Evolutionary conservation across 2,888 invertebrate species (phyloP).

Genomic region (Synanthedon andrenaeformis): DNA sequence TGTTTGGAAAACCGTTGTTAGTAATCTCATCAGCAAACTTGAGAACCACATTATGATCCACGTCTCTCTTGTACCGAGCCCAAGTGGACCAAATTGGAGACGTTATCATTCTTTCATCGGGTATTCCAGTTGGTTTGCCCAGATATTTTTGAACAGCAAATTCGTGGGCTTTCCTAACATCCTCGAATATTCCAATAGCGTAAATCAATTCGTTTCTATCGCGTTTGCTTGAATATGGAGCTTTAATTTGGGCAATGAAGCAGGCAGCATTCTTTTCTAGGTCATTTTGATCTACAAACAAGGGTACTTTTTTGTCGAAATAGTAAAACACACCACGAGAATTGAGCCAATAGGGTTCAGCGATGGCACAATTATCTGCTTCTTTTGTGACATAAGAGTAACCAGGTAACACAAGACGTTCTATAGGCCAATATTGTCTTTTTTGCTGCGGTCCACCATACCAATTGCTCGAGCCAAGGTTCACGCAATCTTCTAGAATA

Average conservation of each 20-base stretch:
- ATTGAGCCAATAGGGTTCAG: conserved; percentile 76
- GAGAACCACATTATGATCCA: conserved; percentile 61
- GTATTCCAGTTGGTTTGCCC: conserved; percentile 67
- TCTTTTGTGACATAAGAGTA: conserved; percentile 72
- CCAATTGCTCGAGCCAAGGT: conserved; percentile 68
- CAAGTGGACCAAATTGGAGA: conserved; percentile 78
- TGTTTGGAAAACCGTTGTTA: conserved; percentile 57
- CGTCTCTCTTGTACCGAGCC: conserved; percentile 68
- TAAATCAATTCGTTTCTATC: conserved; percentile 61
- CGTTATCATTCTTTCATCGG: conserved; percentile 65
- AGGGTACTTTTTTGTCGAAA: conserved; percentile 72
- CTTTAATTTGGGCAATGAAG: conserved; percentile 54
- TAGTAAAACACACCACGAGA: conserved; percentile 74
- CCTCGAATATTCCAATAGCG: conserved; percentile 70
- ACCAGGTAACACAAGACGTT: conserved; percentile 56
- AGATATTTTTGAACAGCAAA: conserved; percentile 72
- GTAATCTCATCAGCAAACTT: conserved; percentile 65
- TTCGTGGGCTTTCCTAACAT: conserved; percentile 71
- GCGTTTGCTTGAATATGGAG: conserved; percentile 57
- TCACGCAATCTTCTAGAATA: conserved; percentile 43
- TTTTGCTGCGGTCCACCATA: conserved; percentile 73
- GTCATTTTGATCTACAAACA: conserved; percentile 76
- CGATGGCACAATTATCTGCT: conserved; percentile 66
- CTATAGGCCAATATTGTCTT: conserved; percentile 73
- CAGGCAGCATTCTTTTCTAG: conserved; percentile 54